phyloP scores from a whole-genome alignment of 2,113 vertebrate genomes.

The Origma solitaria region DNA sequence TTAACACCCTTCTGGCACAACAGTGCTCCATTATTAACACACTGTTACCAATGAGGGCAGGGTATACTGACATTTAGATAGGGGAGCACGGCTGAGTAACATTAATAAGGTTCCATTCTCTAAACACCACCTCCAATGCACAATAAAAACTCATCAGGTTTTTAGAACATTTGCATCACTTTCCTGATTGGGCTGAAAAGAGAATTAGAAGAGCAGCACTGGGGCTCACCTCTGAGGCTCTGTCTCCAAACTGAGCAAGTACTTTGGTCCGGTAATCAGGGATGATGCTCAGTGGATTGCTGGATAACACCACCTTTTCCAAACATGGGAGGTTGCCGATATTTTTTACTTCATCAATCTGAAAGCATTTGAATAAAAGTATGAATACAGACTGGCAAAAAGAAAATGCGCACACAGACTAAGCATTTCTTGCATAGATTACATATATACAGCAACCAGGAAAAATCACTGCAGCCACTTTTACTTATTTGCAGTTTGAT shows the following conservation, averaged over 20 bases:
- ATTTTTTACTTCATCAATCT: conserved; percentile 90
- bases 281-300: conserved; percentile 91
- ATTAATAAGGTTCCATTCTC: background rate
- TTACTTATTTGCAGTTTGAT: background rate
- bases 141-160: background rate
- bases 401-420: background rate
- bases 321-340: conserved; percentile 88
- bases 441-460: background rate
- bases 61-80: background rate
- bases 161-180: background rate
- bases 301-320: conserved; percentile 83
- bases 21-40: background rate
- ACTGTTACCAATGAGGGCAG: background rate
- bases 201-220: background rate
- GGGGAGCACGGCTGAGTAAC: rapidly evolving
- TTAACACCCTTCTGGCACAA: background rate
- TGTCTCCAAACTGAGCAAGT: conserved; percentile 92
- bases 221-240: conserved; percentile 87
- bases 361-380: background rate
- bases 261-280: conserved; percentile 97
- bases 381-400: background rate
- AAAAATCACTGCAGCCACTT: background rate
- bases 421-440: background rate
- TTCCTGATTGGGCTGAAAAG: background rate
- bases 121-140: background rate